phyloP scores from a whole-genome alignment of 2,113 vertebrate species.

The Oryzias javanicus region DNA sequence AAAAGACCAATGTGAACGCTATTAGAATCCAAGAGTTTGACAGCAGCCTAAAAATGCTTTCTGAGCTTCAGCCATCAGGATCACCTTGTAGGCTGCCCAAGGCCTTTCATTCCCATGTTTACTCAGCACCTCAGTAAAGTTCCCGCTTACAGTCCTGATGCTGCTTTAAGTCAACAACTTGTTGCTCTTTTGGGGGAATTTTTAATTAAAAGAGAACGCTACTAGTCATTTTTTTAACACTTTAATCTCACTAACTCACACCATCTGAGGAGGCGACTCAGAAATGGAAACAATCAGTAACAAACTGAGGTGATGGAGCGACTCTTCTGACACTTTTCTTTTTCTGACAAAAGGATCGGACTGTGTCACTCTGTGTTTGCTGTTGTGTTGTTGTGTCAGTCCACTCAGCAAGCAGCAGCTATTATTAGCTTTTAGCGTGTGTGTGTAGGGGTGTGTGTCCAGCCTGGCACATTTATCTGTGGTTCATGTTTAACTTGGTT shows the following conservation, averaged over 20 bases:
- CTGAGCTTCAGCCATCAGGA: slow-evolving; percentile 19
- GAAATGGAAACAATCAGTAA: too few species aligned
- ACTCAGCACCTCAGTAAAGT: slow-evolving; percentile 35
- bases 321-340: not conserved
- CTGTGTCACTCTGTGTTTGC: not conserved
- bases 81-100: slow-evolving; percentile 8
- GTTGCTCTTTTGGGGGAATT: too few species aligned
- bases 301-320: not conserved
- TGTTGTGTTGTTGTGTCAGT: slow-evolving; percentile 23
- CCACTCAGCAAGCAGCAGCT: slow-evolving; percentile 33
- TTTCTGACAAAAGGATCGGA: not conserved
- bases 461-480: slow-evolving; percentile 37
- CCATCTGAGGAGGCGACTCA: too few species aligned
- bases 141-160: slow-evolving; percentile 9
- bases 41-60: slow-evolving; percentile 11
- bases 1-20: too few species aligned
- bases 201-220: too few species aligned
- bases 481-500: slow-evolving; percentile 76
- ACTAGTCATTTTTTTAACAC: too few species aligned
- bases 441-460: slow-evolving; percentile 6
- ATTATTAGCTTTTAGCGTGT: slow-evolving; percentile 52
- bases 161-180: slow-evolving; percentile 10
- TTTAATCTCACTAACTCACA: too few species aligned
- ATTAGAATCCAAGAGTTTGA: slow-evolving; percentile 5
- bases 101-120: slow-evolving; percentile 45